phyloP scores from a whole-genome alignment of 2,797 vertebrate genomes.

The Morelia viridis region DNA sequence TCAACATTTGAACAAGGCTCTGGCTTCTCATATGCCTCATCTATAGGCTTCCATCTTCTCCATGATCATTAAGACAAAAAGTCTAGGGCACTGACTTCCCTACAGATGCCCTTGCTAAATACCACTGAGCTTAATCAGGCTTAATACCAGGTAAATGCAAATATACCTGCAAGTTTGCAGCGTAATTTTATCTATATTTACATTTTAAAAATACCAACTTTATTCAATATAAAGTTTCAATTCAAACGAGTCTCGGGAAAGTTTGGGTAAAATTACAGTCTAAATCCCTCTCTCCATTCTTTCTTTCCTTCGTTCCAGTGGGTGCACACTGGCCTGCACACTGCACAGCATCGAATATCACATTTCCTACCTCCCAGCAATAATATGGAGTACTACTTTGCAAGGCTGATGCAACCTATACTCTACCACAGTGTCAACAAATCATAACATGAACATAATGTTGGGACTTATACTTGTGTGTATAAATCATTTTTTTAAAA shows the following conservation, averaged over 20 bases:
- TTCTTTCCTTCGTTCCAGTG: not conserved
- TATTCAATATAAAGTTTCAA: not conserved
- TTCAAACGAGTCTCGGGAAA: not conserved
- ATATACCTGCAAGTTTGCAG: not conserved
- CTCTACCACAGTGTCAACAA: not conserved
- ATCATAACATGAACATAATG: not conserved
- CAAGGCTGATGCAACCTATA: not conserved
- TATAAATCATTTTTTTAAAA: not conserved
- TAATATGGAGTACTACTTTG: not conserved
- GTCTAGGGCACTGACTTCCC: not conserved
- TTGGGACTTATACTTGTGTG: not conserved
- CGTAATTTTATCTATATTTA: not conserved
- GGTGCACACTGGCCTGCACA: not conserved
- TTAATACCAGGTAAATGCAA: not conserved
- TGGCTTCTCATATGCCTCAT: not conserved
- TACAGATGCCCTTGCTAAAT: not conserved
- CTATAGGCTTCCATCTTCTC: not conserved
- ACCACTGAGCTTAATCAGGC: not conserved
- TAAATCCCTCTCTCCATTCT: not conserved
- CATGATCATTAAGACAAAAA: not conserved
- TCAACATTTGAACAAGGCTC: not conserved
- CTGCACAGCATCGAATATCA: not conserved
- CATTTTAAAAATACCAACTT: not conserved
- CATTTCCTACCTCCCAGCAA: not conserved
- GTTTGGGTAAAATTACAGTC: not conserved